phyloP scores from a whole-genome alignment of 1,140 invertebrate species.

The Pseudomyrmex gracilis region DNA sequence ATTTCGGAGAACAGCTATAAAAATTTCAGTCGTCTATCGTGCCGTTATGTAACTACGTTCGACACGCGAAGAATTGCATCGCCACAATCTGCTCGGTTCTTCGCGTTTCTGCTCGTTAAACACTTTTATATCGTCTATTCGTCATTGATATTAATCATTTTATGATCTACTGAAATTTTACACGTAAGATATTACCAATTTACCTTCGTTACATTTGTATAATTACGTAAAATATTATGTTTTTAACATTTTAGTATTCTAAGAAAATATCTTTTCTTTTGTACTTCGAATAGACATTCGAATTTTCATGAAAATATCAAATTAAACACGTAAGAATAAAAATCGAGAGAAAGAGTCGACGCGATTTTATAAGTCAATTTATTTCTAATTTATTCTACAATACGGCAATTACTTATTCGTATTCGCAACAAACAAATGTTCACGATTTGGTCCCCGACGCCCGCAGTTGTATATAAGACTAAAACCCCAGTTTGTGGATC shows the following conservation, averaged over 20 bases:
- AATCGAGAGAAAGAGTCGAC: no score
- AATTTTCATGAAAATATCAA: neutral
- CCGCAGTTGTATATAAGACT: neutral
- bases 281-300: no score
- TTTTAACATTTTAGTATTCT: no score
- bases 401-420: neutral
- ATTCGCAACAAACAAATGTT: neutral
- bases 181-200: neutral
- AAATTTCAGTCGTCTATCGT: constrained; percentile 28
- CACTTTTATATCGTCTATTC: constrained; percentile 57
- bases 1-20: constrained; percentile 23
- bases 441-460: neutral
- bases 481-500: constrained; percentile 6
- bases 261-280: no score
- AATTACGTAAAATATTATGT: no score
- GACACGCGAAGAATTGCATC: constrained; percentile 66
- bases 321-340: no score
- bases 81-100: constrained; percentile 53
- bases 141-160: constrained; percentile 41
- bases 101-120: constrained; percentile 58
- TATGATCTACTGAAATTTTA: neutral
- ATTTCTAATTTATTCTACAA: no score
- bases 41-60: constrained; percentile 34
- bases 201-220: no score
- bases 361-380: no score